These are phyloP conservation scores for Lepidochrysops patricia DNA, from an alignment of 2,888 invertebrate species.

Conservation along the genomic window DNA sequence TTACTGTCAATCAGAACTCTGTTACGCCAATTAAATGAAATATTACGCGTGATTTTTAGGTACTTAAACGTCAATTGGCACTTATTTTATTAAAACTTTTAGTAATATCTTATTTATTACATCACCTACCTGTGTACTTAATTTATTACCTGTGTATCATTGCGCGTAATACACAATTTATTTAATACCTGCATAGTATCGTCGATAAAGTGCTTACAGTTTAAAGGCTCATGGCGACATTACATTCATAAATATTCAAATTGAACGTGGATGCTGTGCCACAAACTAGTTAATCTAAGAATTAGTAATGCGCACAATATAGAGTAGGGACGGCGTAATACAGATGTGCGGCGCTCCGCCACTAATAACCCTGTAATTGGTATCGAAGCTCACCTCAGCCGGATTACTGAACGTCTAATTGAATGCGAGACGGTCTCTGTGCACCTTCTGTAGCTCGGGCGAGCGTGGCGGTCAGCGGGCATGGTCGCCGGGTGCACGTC, in stretches of 20 bases:
- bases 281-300: slow-evolving; percentile 16
- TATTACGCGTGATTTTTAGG: too few relatives aligned
- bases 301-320: slow-evolving; percentile 23
- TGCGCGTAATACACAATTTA: background rate
- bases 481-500: slow-evolving; percentile 55
- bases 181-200: background rate
- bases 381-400: slow-evolving; percentile 71
- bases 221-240: background rate
- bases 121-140: background rate
- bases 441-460: slow-evolving; percentile 37
- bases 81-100: too few relatives aligned
- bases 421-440: slow-evolving; percentile 65
- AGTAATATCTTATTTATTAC: too few relatives aligned
- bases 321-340: slow-evolving; percentile 32
- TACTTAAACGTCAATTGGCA: too few relatives aligned
- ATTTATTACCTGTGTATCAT: background rate
- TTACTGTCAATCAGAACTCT: too few relatives aligned
- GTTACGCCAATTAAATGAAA: too few relatives aligned
- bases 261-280: background rate
- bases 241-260: slow-evolving; percentile 1
- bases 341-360: slow-evolving; percentile 47
- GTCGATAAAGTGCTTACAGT: background rate
- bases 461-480: slow-evolving; percentile 64
- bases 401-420: slow-evolving; percentile 74
- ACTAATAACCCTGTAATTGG: slow-evolving; percentile 74